Conservation (phyloP, 2,113 vertebrate genomes). For the Beaufortia kweichowensis region DNA sequence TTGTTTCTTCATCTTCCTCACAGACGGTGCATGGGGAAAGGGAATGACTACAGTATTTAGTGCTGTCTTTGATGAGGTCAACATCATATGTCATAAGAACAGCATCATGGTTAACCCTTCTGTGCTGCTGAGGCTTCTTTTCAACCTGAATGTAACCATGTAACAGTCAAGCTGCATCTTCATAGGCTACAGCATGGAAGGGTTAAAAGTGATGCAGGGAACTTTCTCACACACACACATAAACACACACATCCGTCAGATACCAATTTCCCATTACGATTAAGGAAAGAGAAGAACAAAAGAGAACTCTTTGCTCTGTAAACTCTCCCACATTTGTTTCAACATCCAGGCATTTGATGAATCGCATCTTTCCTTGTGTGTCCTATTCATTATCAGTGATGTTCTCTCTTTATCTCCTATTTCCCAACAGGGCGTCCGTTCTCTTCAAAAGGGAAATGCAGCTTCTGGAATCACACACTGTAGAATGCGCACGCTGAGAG, state of each 20-base stretch:
- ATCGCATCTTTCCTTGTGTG: slow-evolving; percentile 21
- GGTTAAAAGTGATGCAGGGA: not conserved
- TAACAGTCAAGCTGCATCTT: too few species aligned
- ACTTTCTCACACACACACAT: slow-evolving; percentile 5
- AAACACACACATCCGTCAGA: slow-evolving; percentile 5
- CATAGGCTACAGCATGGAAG: too few species aligned
- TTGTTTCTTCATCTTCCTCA: slow-evolving; percentile 49
- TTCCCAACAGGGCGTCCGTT: slow-evolving; percentile 27
- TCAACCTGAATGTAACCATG: too few species aligned
- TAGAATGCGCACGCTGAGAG: slow-evolving; percentile 46
- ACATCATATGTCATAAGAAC: slow-evolving; percentile 38
- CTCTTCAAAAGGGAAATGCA: slow-evolving; percentile 30
- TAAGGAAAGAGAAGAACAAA: slow-evolving; percentile 37
- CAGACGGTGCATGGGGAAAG: slow-evolving; percentile 13
- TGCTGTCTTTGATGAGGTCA: slow-evolving; percentile 46
- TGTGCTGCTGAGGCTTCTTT: too few species aligned
- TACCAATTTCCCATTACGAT: slow-evolving; percentile 10
- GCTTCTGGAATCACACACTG: slow-evolving; percentile 25
- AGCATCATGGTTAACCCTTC: not conserved
- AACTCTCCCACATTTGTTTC: slow-evolving; percentile 32
- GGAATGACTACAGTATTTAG: not conserved
- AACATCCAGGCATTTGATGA: not conserved
- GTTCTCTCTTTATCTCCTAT: slow-evolving; percentile 34
- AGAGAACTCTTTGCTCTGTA: not conserved
- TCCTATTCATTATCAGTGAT: not conserved